Conservation (phyloP, 2,888 invertebrate species). For the Ormia ochracea region DNA sequence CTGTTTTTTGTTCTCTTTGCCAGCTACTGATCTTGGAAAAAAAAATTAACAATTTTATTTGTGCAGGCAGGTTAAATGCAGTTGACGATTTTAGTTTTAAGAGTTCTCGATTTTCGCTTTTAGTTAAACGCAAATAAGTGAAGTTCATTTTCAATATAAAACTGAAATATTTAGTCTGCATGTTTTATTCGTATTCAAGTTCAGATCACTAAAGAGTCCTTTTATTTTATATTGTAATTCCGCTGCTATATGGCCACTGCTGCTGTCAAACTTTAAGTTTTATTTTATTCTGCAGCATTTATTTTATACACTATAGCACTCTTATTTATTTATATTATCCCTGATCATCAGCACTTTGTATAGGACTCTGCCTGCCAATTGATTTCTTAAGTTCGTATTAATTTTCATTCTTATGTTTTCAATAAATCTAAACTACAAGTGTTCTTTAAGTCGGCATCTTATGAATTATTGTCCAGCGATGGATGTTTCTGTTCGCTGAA, state of each 20-base stretch:
- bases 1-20: slow-evolving; percentile 5
- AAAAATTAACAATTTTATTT: slow-evolving; percentile 1
- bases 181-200: slow-evolving; percentile 47
- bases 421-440: slow-evolving; percentile 61
- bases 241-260: slow-evolving; percentile 33
- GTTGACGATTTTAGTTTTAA: slow-evolving; percentile 47
- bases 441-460: slow-evolving; percentile 41
- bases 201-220: slow-evolving; percentile 44
- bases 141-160: neutral
- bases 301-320: slow-evolving; percentile 1
- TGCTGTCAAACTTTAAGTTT: slow-evolving; percentile 43
- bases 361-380: slow-evolving; percentile 16
- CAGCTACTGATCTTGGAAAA: slow-evolving; percentile 19
- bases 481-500: slow-evolving; percentile 29
- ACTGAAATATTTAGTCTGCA: slow-evolving; percentile 9
- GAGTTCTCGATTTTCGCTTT: slow-evolving; percentile 46
- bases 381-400: slow-evolving; percentile 26
- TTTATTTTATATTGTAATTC: slow-evolving; percentile 3
- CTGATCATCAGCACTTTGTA: neutral
- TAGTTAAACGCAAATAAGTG: slow-evolving; percentile 8
- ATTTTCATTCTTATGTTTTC: slow-evolving; percentile 24
- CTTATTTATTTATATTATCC: slow-evolving; percentile 12
- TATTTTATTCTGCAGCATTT: neutral
- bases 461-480: slow-evolving; percentile 32
- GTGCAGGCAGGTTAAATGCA: slow-evolving; percentile 8